Percentiles rank a stretch among this genome's conserved stretches.
Conservation (phyloP, 2,888 invertebrate species). For the Lissocephala sabroskyi region DNA sequence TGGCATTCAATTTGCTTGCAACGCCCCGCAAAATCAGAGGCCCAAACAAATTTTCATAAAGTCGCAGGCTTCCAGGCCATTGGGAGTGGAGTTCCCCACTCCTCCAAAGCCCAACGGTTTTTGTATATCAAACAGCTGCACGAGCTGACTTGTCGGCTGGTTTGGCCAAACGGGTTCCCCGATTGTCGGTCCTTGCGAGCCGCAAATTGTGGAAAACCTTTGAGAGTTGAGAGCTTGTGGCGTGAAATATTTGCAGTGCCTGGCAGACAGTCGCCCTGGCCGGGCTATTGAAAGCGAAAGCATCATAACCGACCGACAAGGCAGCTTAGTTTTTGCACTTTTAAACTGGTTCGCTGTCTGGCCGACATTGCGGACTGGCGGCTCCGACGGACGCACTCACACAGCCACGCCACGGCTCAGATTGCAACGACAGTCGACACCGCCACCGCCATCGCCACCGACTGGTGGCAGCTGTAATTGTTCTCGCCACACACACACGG, state of each 20-base stretch:
- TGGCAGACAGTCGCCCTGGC: too few species aligned
- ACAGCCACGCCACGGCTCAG: slow-evolving; percentile 6
- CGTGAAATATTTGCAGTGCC: too few species aligned
- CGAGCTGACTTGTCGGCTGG: too few species aligned
- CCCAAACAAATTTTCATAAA: too few species aligned
- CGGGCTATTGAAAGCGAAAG: slow-evolving; percentile 68
- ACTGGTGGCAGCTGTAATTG: slow-evolving; percentile 35
- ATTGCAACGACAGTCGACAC: slow-evolving; percentile 9
- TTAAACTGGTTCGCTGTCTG: slow-evolving; percentile 57
- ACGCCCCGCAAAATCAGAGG: slow-evolving; percentile 14
- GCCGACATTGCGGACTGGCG: slow-evolving; percentile 1
- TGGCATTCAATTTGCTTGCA: slow-evolving; percentile 25
- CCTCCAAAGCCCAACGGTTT: too few species aligned
- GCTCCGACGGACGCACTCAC: background rate
- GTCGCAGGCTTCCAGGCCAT: too few species aligned
- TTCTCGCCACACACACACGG: slow-evolving; percentile 24
- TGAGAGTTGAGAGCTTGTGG: too few species aligned
- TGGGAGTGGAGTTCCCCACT: too few species aligned
- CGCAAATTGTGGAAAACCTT: too few species aligned
- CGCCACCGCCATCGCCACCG: background rate
- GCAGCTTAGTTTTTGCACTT: slow-evolving; percentile 68
- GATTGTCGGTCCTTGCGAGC: too few species aligned
- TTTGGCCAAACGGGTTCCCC: too few species aligned
- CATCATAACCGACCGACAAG: slow-evolving; percentile 69
- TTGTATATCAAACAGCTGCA: too few species aligned